A percentile compares a stretch with the other conserved stretches of the same genome.
Conservation (phyloP, 2,113 vertebrate species). For the Bufo bufo region DNA sequence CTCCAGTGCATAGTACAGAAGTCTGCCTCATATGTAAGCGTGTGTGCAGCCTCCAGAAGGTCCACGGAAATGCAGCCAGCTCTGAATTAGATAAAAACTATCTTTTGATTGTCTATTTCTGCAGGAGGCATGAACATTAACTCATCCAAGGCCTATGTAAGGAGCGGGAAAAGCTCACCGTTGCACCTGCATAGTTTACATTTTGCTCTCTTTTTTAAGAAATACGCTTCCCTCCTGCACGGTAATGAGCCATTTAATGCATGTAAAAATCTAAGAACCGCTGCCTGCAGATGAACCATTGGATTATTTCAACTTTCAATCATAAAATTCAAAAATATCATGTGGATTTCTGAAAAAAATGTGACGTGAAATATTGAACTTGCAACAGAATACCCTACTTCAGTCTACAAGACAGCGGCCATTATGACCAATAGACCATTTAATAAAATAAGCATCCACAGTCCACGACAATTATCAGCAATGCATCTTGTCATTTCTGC, state of each 20-base stretch:
- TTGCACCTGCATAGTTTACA: conserved; percentile 20
- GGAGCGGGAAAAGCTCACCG: background rate
- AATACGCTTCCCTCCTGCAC: background rate
- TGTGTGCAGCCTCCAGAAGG: background rate
- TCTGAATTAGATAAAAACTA: background rate
- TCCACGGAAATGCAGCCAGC: background rate
- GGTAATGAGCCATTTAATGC: conserved; percentile 30
- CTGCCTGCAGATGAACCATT: background rate
- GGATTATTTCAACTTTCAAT: conserved; percentile 23
- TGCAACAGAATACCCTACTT: background rate
- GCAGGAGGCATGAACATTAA: conserved; percentile 1
- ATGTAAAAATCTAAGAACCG: conserved; percentile 5
- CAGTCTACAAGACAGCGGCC: background rate
- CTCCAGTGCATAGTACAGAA: background rate
- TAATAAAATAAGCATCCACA: background rate
- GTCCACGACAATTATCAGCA: too few species aligned
- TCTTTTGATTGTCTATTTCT: conserved; percentile 10
- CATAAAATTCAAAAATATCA: background rate
- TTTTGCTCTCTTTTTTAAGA: conserved; percentile 19
- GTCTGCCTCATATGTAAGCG: background rate
- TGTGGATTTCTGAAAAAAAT: background rate
- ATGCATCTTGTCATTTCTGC: too few species aligned
- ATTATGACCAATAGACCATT: background rate
- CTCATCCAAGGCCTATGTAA: background rate
- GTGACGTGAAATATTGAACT: background rate